These are phyloP conservation scores for Phalloptychus januarius DNA, from an alignment of 2,797 vertebrate genomes.

Conservation along the genomic window DNA sequence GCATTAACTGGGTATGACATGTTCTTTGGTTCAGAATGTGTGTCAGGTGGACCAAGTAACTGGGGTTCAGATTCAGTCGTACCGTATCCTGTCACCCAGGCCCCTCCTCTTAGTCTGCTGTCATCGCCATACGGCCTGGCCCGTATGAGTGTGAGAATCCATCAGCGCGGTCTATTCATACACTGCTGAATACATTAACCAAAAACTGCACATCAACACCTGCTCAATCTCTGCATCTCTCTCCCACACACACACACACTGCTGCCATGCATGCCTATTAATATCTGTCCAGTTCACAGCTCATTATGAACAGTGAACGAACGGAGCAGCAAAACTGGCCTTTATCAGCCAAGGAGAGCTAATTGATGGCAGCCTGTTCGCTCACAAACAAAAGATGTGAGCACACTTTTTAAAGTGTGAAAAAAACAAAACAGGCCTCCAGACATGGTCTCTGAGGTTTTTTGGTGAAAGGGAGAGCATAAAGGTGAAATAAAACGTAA, in stretches of 20 bases:
- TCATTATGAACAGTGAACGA: constrained; percentile 37
- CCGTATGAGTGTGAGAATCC: constrained; percentile 37
- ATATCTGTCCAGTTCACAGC: constrained; percentile 48
- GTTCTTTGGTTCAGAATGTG: neutral
- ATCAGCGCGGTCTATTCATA: constrained; percentile 63
- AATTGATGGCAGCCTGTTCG: constrained; percentile 28
- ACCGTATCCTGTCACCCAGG: neutral
- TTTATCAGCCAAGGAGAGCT: constrained; percentile 52
- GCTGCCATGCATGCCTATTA: constrained; percentile 47
- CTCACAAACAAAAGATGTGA: constrained; percentile 8
- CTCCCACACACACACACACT: constrained; percentile 20
- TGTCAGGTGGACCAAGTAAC: constrained; percentile 10
- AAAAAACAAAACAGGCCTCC: neutral
- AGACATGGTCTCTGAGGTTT: neutral
- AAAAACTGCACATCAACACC: constrained; percentile 51
- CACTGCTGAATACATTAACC: constrained; percentile 37
- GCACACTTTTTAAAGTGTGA: constrained; percentile 16
- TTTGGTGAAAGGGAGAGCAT: neutral
- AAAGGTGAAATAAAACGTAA: neutral
- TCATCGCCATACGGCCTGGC: constrained; percentile 22
- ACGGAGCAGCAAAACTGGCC: constrained; percentile 45
- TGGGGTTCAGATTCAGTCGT: constrained; percentile 32
- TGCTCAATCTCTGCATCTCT: constrained; percentile 33
- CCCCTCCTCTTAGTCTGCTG: constrained; percentile 20
- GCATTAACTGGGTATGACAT: neutral